Percentiles rank a stretch among this genome's conserved stretches.
phyloP scores from a whole-genome alignment of 2,888 invertebrate genomes.

The Metallyticus violacea region DNA sequence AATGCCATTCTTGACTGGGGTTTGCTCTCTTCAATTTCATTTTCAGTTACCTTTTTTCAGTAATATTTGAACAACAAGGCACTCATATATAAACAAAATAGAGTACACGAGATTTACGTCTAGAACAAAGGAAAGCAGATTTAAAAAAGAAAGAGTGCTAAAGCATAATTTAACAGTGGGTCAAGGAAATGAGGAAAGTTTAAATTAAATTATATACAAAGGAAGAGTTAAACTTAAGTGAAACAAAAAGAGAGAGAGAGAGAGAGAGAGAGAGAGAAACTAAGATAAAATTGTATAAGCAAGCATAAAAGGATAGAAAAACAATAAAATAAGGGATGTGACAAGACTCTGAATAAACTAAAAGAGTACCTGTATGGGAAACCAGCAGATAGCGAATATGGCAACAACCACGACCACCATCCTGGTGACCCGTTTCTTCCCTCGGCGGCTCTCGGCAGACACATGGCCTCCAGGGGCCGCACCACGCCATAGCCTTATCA shows the following conservation, averaged over 20 bases:
- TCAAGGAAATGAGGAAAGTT: background rate
- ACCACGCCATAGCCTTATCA: slow-evolving; percentile 81
- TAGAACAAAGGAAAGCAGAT: too few relatives aligned
- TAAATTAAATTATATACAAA: background rate
- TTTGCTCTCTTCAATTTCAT: too few relatives aligned
- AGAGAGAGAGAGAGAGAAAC: background rate
- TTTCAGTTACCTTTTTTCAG: too few relatives aligned
- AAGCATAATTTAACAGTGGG: too few relatives aligned
- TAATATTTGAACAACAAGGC: too few relatives aligned
- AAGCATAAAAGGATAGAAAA: background rate
- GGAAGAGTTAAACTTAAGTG: background rate
- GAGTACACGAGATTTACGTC: too few relatives aligned
- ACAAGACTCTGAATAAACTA: background rate
- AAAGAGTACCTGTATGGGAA: slow-evolving; percentile 78
- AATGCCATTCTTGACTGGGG: too few relatives aligned
- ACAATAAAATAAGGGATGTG: background rate
- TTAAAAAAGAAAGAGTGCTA: too few relatives aligned
- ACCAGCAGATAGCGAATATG: slow-evolving; percentile 92
- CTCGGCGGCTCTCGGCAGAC: slow-evolving; percentile 76
- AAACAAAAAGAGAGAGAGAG: background rate
- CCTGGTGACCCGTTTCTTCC: slow-evolving; percentile 84
- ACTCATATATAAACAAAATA: too few relatives aligned
- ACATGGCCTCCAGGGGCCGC: slow-evolving; percentile 74
- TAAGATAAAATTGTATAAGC: background rate
- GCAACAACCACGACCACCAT: slow-evolving; percentile 90